These are phyloP conservation scores for Abramis brama DNA, from an alignment of 2,113 vertebrate genomes.

Conservation along the genomic window DNA sequence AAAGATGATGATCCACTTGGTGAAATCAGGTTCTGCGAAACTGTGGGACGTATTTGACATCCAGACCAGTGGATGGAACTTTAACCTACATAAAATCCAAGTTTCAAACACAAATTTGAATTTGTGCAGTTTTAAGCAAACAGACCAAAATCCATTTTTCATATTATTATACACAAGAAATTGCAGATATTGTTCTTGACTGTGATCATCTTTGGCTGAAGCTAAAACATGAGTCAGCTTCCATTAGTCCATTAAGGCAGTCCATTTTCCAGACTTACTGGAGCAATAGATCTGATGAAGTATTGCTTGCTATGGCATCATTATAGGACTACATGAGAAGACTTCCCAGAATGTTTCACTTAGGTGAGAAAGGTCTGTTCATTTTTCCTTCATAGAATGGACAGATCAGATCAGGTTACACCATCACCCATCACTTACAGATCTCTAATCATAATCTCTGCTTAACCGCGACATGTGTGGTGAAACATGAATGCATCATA, in stretches of 20 bases:
- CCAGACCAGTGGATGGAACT: neutral
- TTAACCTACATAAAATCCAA: neutral
- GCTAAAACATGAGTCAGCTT: slow-evolving; percentile 16
- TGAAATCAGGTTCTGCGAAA: neutral
- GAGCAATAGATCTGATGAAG: neutral
- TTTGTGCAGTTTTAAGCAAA: neutral
- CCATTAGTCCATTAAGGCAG: slow-evolving; percentile 27
- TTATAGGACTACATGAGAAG: slow-evolving; percentile 40
- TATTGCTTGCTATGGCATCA: slow-evolving; percentile 32
- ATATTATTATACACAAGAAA: neutral
- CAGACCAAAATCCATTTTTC: neutral
- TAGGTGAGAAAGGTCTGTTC: slow-evolving; percentile 1
- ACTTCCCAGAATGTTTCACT: slow-evolving; percentile 9
- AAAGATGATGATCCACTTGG: no score
- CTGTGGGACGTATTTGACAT: neutral
- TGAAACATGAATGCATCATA: neutral
- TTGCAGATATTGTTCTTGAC: neutral
- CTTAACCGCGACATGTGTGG: neutral
- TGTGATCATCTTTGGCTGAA: neutral
- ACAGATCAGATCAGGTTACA: neutral
- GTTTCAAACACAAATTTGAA: neutral
- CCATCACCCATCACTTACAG: neutral
- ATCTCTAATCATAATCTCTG: neutral
- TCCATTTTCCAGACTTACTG: neutral
- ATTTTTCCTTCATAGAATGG: neutral